A percentile compares a stretch with the other conserved stretches of the same genome.
These are phyloP conservation scores for Phycodurus eques DNA, from an alignment of 2,113 vertebrate species.

Conservation along the genomic window DNA sequence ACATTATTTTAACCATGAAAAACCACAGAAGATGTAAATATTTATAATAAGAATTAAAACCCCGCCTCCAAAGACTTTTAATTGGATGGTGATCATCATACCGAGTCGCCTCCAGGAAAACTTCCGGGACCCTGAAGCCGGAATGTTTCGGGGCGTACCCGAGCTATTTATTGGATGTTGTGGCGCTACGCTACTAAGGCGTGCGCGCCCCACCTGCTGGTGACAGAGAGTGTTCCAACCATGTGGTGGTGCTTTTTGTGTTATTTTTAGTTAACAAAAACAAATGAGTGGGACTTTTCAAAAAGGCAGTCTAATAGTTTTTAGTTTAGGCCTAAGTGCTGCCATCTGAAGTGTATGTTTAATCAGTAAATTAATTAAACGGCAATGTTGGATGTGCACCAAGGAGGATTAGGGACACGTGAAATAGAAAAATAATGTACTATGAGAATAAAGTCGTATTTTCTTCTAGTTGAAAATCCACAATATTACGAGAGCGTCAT, in stretches of 20 bases:
- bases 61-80: not conserved
- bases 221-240: slow-evolving; percentile 1
- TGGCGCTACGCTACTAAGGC: slow-evolving; percentile 55
- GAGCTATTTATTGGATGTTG: slow-evolving; percentile 73
- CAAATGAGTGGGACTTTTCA: slow-evolving; percentile 1
- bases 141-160: slow-evolving; percentile 46
- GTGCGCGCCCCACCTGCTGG: slow-evolving; percentile 27
- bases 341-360: not conserved
- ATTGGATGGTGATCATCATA: not conserved
- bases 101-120: slow-evolving; percentile 1
- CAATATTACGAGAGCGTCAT: no score
- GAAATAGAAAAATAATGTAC: not conserved
- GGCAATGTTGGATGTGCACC: not conserved
- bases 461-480: not conserved
- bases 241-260: slow-evolving; percentile 2
- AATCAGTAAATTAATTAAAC: not conserved
- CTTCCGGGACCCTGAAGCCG: not conserved
- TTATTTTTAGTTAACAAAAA: not conserved
- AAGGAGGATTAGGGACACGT: not conserved
- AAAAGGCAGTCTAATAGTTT: slow-evolving; percentile 3
- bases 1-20: slow-evolving; percentile 31
- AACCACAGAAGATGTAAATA: slow-evolving; percentile 58
- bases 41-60: not conserved
- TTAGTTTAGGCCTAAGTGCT: not conserved
- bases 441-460: not conserved